Conservation (phyloP, 1,140 invertebrate species). For the Ostrea denselamellosa region DNA sequence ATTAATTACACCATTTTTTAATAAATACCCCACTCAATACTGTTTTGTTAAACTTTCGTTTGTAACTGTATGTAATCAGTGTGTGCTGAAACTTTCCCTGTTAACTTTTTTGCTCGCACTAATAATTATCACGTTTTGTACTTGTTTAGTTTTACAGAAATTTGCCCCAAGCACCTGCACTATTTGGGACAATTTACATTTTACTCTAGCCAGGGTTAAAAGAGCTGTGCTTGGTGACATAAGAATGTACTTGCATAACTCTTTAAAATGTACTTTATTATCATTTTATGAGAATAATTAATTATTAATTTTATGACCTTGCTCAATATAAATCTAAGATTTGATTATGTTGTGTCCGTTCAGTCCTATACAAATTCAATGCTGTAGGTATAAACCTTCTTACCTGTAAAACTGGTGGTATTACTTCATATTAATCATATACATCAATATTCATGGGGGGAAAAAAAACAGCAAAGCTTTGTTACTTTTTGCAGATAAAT, state of each 20-base stretch:
- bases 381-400: constrained; percentile 1
- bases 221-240: background rate
- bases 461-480: background rate
- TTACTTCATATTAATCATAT: background rate
- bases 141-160: background rate
- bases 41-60: background rate
- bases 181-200: constrained; percentile 27
- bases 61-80: background rate
- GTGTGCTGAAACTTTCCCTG: constrained; percentile 23
- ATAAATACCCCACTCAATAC: background rate
- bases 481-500: background rate
- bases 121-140: constrained; percentile 11
- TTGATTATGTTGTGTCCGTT: background rate
- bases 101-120: background rate
- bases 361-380: background rate
- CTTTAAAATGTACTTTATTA: background rate
- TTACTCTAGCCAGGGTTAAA: background rate
- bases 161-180: constrained; percentile 22
- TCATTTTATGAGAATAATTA: background rate
- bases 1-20: background rate
- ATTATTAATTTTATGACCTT: constrained; percentile 9
- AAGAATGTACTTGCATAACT: constrained; percentile 8
- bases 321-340: background rate
- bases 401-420: background rate
- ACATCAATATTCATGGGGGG: background rate